phyloP scores from a whole-genome alignment of 64 coral and sea anemone species.

The Exaiptasia diaphana region DNA sequence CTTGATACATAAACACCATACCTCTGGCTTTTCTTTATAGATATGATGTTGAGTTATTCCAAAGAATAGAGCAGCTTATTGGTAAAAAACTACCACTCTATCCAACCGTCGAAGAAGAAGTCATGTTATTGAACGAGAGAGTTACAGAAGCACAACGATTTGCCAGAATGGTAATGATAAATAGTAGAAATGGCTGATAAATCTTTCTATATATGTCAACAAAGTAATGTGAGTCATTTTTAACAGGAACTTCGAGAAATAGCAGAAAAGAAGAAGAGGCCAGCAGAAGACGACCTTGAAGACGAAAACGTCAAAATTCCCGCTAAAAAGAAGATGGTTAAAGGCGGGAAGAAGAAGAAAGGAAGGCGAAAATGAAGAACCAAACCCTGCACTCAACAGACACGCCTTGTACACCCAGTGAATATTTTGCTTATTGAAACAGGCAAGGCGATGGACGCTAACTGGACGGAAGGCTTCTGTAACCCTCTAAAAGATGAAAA shows the following conservation, averaged over 20 bases:
- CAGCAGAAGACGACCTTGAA: conserved; percentile 43
- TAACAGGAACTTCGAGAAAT: conserved; percentile 69
- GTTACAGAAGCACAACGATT: conserved; percentile 90
- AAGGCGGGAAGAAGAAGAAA: conserved; percentile 27
- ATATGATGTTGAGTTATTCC: conserved; percentile 95
- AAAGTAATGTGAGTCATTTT: not conserved
- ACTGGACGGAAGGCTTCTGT: too few relatives aligned
- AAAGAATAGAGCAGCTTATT: conserved; percentile 92
- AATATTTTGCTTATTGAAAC: too few relatives aligned
- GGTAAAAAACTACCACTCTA: conserved; percentile 84
- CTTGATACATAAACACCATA: not conserved
- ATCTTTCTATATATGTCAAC: not conserved
- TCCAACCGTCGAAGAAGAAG: conserved; percentile 88
- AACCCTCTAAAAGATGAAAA: too few relatives aligned
- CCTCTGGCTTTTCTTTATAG: not conserved
- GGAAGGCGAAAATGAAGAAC: conserved; percentile 37
- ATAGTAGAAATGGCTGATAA: not conserved
- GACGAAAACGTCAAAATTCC: conserved; percentile 64
- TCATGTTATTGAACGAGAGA: conserved; percentile 90
- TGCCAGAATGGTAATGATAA: conserved; percentile 75
- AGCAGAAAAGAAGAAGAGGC: conserved; percentile 70
- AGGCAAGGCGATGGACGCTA: too few relatives aligned
- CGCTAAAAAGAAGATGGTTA: conserved; percentile 48
- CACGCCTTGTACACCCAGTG: too few relatives aligned
- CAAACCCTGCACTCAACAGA: too few relatives aligned